phyloP scores from a whole-genome alignment of 2,113 vertebrate species.

The Hippopotamus amphibius region DNA sequence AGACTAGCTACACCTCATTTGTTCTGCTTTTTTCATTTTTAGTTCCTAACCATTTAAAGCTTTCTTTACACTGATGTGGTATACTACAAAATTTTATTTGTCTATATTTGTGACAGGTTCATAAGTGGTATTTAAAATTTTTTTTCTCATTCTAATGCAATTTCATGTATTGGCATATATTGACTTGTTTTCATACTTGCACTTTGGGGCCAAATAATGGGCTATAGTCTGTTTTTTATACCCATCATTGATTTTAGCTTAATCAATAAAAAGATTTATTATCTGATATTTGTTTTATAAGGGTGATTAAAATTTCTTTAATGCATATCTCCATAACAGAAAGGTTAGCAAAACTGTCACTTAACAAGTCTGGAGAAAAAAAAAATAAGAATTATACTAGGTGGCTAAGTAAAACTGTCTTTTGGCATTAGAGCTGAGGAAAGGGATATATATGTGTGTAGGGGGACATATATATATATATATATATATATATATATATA shows the following conservation, averaged over 20 bases:
- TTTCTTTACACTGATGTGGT: not conserved
- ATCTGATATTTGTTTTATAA: not conserved
- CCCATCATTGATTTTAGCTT: not conserved
- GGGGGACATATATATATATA: not conserved
- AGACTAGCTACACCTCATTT: not conserved
- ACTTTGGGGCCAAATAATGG: not conserved
- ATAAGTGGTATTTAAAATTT: not conserved
- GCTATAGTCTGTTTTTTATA: not conserved
- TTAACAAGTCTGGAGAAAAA: not conserved
- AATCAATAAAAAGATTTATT: not conserved
- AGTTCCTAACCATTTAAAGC: not conserved
- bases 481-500: accelerated
- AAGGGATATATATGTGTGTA: not conserved
- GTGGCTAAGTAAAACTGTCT: not conserved
- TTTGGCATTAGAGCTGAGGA: not conserved
- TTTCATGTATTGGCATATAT: not conserved
- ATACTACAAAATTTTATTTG: not conserved
- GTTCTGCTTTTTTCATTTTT: not conserved
- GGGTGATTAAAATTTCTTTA: not conserved
- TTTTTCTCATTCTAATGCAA: not conserved
- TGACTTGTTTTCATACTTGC: not conserved
- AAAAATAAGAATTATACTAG: not conserved
- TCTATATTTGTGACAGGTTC: not conserved
- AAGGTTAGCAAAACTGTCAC: not conserved
- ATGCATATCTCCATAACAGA: not conserved